A percentile compares a stretch with the other conserved stretches of the same genome.
Conservation (phyloP, 2,113 vertebrate genomes). For the Myiopsitta monachus region DNA sequence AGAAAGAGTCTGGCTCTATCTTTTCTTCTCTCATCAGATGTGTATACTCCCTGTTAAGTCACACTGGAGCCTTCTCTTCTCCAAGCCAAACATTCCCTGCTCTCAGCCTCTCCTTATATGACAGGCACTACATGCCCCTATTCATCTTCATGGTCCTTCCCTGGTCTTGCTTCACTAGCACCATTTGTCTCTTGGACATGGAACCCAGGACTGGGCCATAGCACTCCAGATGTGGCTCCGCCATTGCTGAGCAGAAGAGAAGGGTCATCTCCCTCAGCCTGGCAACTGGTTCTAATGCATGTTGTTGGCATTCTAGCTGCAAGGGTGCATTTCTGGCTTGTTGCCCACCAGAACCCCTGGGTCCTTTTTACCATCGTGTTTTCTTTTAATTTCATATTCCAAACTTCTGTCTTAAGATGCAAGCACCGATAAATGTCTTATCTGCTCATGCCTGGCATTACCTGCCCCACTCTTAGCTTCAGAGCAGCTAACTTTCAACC, state of each 20-base stretch:
- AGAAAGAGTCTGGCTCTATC: neutral
- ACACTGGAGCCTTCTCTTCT: neutral
- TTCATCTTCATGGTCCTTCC: neutral
- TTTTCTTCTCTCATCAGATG: neutral
- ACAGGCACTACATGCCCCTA: neutral
- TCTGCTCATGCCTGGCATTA: neutral
- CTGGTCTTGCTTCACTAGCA: neutral
- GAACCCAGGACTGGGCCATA: neutral
- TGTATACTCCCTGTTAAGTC: neutral
- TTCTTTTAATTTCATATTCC: neutral
- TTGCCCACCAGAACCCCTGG: neutral
- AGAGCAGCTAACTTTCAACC: neutral
- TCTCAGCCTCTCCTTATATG: neutral
- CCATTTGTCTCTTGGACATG: neutral
- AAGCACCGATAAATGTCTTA: neutral
- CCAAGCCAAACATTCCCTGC: neutral
- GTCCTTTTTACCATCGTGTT: neutral
- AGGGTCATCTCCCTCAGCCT: neutral
- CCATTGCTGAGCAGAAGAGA: neutral
- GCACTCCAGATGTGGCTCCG: neutral
- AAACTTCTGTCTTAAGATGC: neutral
- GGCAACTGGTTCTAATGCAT: neutral
- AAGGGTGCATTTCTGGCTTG: neutral
- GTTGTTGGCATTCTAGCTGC: neutral
- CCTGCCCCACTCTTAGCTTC: neutral